These are phyloP conservation scores for Nymphalis io DNA, from an alignment of 1,140 invertebrate genomes.

Conservation along the genomic window DNA sequence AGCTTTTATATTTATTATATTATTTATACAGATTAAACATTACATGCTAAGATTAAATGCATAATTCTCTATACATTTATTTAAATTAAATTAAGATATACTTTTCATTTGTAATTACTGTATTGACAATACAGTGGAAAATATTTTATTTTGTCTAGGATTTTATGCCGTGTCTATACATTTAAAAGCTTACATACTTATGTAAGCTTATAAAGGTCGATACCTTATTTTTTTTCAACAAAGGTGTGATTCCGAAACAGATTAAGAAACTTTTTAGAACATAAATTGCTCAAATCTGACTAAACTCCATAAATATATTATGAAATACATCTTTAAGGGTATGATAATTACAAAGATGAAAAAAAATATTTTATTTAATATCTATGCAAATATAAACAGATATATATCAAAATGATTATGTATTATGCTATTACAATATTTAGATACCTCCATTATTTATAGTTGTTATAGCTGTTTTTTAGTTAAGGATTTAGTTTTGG, in stretches of 20 bases:
- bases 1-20: too few relatives aligned
- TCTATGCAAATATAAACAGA: slow-evolving; percentile 7
- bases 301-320: slow-evolving; percentile 14
- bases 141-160: too few relatives aligned
- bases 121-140: too few relatives aligned
- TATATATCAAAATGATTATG: not conserved
- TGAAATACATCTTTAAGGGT: slow-evolving; percentile 5
- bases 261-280: slow-evolving; percentile 49
- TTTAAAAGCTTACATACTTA: slow-evolving; percentile 34
- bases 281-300: slow-evolving; percentile 24
- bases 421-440: not conserved
- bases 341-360: slow-evolving; percentile 7
- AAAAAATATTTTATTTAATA: slow-evolving; percentile 12
- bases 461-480: too few relatives aligned
- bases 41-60: too few relatives aligned
- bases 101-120: too few relatives aligned
- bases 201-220: slow-evolving; percentile 57
- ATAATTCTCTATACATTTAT: too few relatives aligned
- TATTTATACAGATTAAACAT: too few relatives aligned
- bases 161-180: slow-evolving; percentile 33
- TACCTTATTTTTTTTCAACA: slow-evolving; percentile 68
- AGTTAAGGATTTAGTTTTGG: too few relatives aligned
- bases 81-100: too few relatives aligned
- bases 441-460: too few relatives aligned
- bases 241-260: slow-evolving; percentile 70